Evolutionary conservation across 2,888 invertebrate genomes (phyloP), one percentile per base, ranked within the genome.

Genomic region (Dione vanillae): DNA sequence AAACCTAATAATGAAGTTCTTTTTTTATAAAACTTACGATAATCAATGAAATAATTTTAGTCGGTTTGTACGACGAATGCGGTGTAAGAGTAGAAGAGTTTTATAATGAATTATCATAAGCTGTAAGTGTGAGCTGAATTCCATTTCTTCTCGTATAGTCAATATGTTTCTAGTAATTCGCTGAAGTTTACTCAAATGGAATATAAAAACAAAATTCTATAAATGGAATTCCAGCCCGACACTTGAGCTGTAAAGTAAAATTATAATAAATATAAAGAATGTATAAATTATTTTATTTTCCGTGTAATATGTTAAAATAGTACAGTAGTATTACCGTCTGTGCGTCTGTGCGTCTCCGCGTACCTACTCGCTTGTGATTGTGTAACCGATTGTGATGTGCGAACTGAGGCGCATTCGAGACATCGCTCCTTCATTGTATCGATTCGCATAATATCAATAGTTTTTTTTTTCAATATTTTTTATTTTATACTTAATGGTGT

Each of bases 311-410:
- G 6, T 12, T 40, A 16, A 45, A 27, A 16, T 14, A 62, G 27
- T 43, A 12, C 8, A 35, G 37, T 54, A 54, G 54, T 35, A 14
- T 10, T 49, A 10, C 49, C 77, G 83, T 84, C 72, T 75, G 73
- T 71, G 45, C 35, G 61, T 61, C 45, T 45, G 45, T 45, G 10
- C 35, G n/a, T 11, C 5, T 27, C 47, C 54, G 67, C 19, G 59
- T 68, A 61, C 37, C 68, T 62, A 65, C 52, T 58, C 68, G 56
- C 16, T 45, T 70, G 71, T 71, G 69, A 71, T 71, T 61, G 54
- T 67, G 61, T 66, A 65, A 71, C 70, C 72, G 64, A 72, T 74
- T 78, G 74, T 75, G 75, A 75, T 74, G 73, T 69, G 75, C 66
- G 75, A 54, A 51, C 61, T 58, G 41, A 59, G 72, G 41, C 43